Evolutionary conservation across 2,888 invertebrate genomes (phyloP).

Genomic region (Plebejus anna): DNA sequence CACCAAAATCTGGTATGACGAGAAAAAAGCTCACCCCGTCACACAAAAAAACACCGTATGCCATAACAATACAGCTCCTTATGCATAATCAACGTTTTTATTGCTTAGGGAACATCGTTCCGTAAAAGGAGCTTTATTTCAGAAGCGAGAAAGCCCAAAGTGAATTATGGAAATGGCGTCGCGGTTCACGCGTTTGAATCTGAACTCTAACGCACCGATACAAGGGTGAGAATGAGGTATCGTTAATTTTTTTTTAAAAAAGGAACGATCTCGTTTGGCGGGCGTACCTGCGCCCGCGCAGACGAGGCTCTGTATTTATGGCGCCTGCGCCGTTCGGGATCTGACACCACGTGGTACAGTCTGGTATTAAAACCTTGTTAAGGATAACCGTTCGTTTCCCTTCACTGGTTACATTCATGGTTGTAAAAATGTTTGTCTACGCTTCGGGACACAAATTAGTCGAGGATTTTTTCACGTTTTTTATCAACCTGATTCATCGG

Average conservation of each 20-base stretch:
- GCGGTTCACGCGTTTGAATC: slow-evolving; percentile 42
- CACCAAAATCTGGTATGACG: slow-evolving; percentile 72
- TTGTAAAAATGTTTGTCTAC: slow-evolving; percentile 39
- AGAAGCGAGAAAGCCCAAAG: slow-evolving; percentile 75
- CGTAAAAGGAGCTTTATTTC: slow-evolving; percentile 76
- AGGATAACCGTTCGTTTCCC: slow-evolving; percentile 67
- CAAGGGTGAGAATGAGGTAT: slow-evolving; percentile 48
- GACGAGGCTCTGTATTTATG: slow-evolving; percentile 76
- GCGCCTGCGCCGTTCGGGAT: slow-evolving; percentile 58
- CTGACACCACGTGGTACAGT: slow-evolving; percentile 59
- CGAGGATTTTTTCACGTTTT: slow-evolving; percentile 6
- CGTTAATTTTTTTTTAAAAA: slow-evolving; percentile 57
- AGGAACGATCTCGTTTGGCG: slow-evolving; percentile 75
- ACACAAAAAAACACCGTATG: slow-evolving; percentile 49
- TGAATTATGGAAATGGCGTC: slow-evolving; percentile 68
- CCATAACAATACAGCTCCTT: slow-evolving; percentile 38
- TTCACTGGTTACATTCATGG: slow-evolving; percentile 51
- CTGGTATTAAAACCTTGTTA: slow-evolving; percentile 71
- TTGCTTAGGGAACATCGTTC: slow-evolving; percentile 47
- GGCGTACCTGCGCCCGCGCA: slow-evolving; percentile 76
- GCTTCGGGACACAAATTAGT: slow-evolving; percentile 38
- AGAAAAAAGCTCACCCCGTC: slow-evolving; percentile 56
- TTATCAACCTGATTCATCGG: background rate
- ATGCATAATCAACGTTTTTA: slow-evolving; percentile 23
- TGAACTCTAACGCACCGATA: slow-evolving; percentile 38